Base-by-base conservation (phyloP, 2,888 invertebrate genomes). In the Latrodectus elegans region DNA sequence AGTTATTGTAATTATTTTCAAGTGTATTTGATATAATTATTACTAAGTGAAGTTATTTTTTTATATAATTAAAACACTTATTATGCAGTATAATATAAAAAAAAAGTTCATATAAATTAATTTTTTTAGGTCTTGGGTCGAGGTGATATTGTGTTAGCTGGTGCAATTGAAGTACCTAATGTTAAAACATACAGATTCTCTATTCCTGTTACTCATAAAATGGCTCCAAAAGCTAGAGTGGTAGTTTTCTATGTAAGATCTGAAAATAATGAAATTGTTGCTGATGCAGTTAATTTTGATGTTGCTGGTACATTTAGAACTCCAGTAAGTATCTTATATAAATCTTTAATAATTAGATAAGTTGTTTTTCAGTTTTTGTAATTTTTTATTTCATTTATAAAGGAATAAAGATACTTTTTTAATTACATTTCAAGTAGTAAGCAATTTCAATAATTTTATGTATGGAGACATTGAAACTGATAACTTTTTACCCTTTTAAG, bases 221-320 rank as follows among this genome's bases (percentile, higher is more conserved):
- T 92, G 92, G 92, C 92, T 4, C 92, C 92, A 12, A 91, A 91
- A 78, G 91, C 92, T 12, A 90, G 92, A 64, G 90, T 92, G 22
- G 90, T 92, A 15, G 91, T 91, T 4, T 93, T 93, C 90, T 92
- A 92, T 83, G 92, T 93, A 90, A 90, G 91, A 15, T 89, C 91
- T 1, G 89, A 90, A 9, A 89, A 91, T 38, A 92, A 91, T 82
- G 92, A 93, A 90, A 91, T 93, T 60, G 91, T 93, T 60, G 93
- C 92, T n/a, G 93, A 93, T 90, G 92, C 93, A 52, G 91, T 93
- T 64, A 92, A 93, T 88, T 93, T 93, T 91, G 91, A 92, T 81
- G 93, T 93, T 4, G 91, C 92, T 64, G 92, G 92, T 68, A 91
- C 91, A 12, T 92, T 92, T 89, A 89, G 91, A 83, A 92, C 92